Conservation (phyloP, 2,797 vertebrate genomes). For the Natrix natrix region DNA sequence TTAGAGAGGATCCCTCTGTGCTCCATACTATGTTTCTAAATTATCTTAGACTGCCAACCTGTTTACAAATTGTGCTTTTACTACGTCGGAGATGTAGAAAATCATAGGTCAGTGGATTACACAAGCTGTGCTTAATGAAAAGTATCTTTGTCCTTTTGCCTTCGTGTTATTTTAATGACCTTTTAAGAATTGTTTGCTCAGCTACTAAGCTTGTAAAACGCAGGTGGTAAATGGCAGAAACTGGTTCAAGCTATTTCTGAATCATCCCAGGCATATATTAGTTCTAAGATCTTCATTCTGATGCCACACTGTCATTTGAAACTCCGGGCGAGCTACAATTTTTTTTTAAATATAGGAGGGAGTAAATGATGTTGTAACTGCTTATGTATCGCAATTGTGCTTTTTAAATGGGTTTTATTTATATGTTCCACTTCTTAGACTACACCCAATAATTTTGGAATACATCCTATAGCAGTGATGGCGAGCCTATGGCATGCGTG, state of each 20-base stretch:
- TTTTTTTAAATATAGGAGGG: neutral
- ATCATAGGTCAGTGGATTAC: too few species aligned
- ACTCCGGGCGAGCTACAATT: neutral
- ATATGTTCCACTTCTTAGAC: neutral
- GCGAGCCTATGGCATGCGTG: too few species aligned
- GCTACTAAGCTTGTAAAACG: neutral
- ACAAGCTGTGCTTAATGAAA: neutral
- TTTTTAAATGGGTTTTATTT: neutral
- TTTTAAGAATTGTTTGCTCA: slow-evolving; percentile 13
- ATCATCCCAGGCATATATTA: neutral
- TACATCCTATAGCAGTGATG: neutral
- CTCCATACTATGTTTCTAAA: neutral
- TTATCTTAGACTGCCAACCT: too few species aligned
- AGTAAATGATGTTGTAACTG: neutral
- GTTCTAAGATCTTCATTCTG: neutral
- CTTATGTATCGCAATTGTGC: neutral
- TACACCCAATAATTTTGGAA: neutral
- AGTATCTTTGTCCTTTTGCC: neutral
- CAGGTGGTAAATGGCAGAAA: neutral
- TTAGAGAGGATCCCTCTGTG: neutral
- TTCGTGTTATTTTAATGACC: slow-evolving; percentile 13
- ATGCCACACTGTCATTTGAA: neutral
- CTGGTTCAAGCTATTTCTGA: neutral
- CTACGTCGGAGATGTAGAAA: neutral
- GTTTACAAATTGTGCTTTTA: neutral